These are phyloP conservation scores for Eudasyphora cyanicolor DNA, from an alignment of 2,888 invertebrate genomes.

Conservation along the genomic window DNA sequence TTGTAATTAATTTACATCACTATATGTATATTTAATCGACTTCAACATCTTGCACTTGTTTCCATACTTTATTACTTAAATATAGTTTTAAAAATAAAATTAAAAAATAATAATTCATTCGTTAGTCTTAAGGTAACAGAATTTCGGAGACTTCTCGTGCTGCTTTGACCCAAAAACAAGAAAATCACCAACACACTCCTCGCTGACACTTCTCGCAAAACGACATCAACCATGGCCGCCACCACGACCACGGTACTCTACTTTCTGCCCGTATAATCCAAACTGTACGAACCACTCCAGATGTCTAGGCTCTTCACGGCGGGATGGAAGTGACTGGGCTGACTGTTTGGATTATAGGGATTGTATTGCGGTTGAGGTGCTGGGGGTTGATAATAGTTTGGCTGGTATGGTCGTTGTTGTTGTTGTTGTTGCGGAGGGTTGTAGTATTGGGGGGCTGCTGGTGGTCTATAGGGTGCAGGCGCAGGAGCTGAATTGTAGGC, in stretches of 20 bases:
- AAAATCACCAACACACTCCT: background rate
- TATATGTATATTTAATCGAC: background rate
- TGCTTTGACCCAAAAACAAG: background rate
- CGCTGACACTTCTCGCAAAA: conserved; percentile 53
- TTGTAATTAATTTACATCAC: background rate
- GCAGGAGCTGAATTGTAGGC: conserved; percentile 64
- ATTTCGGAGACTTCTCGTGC: background rate
- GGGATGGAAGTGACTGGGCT: conserved; percentile 86
- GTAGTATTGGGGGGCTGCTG: conserved; percentile 66
- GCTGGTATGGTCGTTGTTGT: conserved; percentile 75
- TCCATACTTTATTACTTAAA: conserved; percentile 30
- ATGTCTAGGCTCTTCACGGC: conserved; percentile 86
- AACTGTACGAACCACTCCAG: conserved; percentile 88
- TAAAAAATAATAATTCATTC: conserved; percentile 11
- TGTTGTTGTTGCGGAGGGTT: conserved; percentile 74
- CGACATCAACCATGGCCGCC: background rate
- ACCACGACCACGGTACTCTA: conserved; percentile 64
- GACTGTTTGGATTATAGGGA: conserved; percentile 78
- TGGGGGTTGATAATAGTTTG: conserved; percentile 73
- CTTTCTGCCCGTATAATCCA: conserved; percentile 85
- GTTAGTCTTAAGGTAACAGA: conserved; percentile 27
- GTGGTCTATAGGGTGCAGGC: conserved; percentile 58
- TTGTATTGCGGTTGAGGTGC: conserved; percentile 76
- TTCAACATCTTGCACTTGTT: conserved; percentile 12
- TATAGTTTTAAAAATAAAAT: conserved; percentile 28